Percentiles rank a stretch among this genome's conserved stretches.
Conservation (phyloP, 2,888 invertebrate species). For the Synanthedon myopaeformis region DNA sequence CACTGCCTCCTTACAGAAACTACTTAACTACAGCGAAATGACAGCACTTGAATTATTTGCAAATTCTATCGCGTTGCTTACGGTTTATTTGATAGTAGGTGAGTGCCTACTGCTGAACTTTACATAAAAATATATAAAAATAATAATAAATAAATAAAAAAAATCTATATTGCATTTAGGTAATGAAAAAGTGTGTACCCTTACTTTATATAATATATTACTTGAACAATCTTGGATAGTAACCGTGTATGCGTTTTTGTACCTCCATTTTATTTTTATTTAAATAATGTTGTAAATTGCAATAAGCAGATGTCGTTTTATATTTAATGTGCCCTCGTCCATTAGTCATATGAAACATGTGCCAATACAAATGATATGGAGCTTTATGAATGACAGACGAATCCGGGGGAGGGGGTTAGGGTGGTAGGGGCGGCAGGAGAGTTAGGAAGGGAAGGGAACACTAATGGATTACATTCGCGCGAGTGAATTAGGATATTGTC, state of each 20-base stretch:
- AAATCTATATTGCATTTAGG: too few species aligned
- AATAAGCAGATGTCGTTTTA: constrained; percentile 45
- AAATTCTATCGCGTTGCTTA: too few species aligned
- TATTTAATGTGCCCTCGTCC: constrained; percentile 55
- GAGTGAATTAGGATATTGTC: constrained; percentile 71
- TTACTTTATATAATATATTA: too few species aligned
- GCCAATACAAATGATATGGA: constrained; percentile 70
- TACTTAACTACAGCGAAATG: too few species aligned
- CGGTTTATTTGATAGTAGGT: too few species aligned
- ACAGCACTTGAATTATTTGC: too few species aligned
- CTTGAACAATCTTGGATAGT: too few species aligned
- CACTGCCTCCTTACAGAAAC: too few species aligned
- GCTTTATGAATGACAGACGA: constrained; percentile 67
- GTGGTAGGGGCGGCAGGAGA: constrained; percentile 14
- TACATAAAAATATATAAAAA: too few species aligned
- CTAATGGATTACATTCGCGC: constrained; percentile 70
- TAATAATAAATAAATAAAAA: too few species aligned
- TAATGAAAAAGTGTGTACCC: too few species aligned
- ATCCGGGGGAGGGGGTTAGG: constrained; percentile 14
- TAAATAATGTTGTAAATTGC: constrained; percentile 29
- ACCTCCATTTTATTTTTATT: constrained; percentile 7
- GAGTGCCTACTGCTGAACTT: too few species aligned
- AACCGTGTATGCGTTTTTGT: not conserved
- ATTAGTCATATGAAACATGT: constrained; percentile 70
- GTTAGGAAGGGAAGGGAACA: constrained; percentile 28